Conservation (phyloP, 2,113 vertebrate genomes). For the Boleophthalmus pectinirostris region DNA sequence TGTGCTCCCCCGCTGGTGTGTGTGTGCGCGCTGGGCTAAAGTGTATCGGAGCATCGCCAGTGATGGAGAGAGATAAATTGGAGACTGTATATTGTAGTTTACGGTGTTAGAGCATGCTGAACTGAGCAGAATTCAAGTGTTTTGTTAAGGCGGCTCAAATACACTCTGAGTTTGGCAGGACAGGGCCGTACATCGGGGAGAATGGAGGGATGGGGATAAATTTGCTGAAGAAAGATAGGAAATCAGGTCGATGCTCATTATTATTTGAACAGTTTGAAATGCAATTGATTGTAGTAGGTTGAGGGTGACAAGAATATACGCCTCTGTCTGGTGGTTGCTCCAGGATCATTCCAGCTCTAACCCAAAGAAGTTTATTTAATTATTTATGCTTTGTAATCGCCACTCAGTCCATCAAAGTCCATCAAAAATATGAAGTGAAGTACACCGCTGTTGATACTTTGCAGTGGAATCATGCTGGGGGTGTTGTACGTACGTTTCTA, state of each 20-base stretch:
- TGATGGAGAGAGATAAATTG: constrained; percentile 55
- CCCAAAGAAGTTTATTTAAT: not conserved
- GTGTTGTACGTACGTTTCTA: too few species aligned
- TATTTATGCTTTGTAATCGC: too few species aligned
- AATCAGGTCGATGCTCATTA: constrained; percentile 16
- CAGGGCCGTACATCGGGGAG: not conserved
- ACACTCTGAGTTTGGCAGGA: constrained; percentile 18
- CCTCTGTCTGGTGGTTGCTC: not conserved
- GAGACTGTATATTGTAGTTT: constrained; percentile 40
- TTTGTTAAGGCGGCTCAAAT: constrained; percentile 28
- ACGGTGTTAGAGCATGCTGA: constrained; percentile 27
- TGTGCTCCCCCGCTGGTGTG: constrained; percentile 17
- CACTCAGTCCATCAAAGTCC: too few species aligned
- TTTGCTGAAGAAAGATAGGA: constrained; percentile 1
- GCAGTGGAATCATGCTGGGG: too few species aligned
- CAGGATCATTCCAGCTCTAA: not conserved
- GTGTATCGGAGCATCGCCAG: constrained; percentile 44
- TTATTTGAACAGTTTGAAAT: not conserved
- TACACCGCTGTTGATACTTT: too few species aligned
- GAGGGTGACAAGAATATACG: not conserved
- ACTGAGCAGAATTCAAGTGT: constrained; percentile 20
- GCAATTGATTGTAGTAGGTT: not conserved
- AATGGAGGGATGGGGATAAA: not conserved
- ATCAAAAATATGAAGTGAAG: too few species aligned
- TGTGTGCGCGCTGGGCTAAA: constrained; percentile 18